Percentiles rank a stretch among this genome's conserved stretches.
Evolutionary conservation across 2,797 vertebrate genomes (phyloP).

Genomic region (Selene dorsalis): DNA sequence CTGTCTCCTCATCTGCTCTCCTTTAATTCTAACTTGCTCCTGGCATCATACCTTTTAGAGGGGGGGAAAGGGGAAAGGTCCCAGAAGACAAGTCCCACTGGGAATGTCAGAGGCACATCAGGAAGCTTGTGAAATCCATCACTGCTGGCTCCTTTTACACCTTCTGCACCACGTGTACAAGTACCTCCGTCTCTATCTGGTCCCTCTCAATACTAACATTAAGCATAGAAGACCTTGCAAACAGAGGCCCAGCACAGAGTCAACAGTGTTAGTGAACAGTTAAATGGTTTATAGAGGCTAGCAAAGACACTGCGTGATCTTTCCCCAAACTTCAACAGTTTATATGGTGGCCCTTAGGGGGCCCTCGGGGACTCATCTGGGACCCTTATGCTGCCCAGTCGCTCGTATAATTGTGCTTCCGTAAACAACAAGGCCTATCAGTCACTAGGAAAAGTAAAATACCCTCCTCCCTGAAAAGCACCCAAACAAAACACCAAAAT

Average conservation of each 20-base stretch:
- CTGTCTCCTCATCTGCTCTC: not conserved
- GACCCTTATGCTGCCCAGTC: conserved; percentile 54
- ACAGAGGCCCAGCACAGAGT: conserved; percentile 46
- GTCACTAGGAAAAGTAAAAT: conserved; percentile 71
- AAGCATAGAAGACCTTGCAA: conserved; percentile 40
- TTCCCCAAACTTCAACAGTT: conserved; percentile 42
- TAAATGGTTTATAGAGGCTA: conserved; percentile 62
- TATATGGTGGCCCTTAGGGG: conserved; percentile 41
- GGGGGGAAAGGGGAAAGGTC: conserved; percentile 57
- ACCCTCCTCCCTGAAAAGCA: conserved; percentile 59
- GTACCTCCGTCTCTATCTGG: conserved; percentile 47
- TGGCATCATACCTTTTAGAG: conserved; percentile 47
- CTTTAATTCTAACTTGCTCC: conserved; percentile 46
- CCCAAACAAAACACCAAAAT: conserved; percentile 74
- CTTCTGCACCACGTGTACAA: conserved; percentile 59
- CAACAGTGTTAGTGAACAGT: conserved; percentile 48
- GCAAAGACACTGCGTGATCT: conserved; percentile 48
- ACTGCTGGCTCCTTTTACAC: conserved; percentile 36
- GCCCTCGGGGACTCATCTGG: conserved; percentile 64
- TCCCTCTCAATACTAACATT: conserved; percentile 33
- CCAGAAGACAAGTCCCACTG: conserved; percentile 71
- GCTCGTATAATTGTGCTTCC: conserved; percentile 71
- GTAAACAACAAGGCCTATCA: conserved; percentile 72
- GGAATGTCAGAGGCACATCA: conserved; percentile 68
- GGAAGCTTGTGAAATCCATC: conserved; percentile 77